Conservation (phyloP, 2,113 vertebrate species). For the Sapayoa aenigma region DNA sequence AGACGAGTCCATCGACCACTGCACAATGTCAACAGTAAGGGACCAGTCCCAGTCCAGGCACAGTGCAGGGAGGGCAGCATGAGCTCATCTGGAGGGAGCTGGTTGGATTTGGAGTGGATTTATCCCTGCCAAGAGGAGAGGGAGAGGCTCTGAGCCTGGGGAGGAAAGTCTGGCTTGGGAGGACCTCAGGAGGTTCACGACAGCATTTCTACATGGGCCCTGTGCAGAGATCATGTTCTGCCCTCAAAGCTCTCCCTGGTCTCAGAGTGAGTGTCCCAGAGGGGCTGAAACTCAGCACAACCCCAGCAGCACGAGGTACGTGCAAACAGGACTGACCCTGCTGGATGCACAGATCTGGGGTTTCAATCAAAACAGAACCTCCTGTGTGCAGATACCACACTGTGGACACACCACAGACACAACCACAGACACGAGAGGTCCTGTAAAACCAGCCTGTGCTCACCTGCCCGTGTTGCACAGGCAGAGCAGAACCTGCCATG, state of each 20-base stretch:
- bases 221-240: not conserved
- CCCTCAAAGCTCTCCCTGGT: not conserved
- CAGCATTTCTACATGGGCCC: not conserved
- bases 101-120: not conserved
- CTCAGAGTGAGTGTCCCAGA: not conserved
- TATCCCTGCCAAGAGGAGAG: not conserved
- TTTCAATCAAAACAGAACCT: not conserved
- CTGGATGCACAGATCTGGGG: not conserved
- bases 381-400: rapidly evolving
- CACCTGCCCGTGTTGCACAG: rapidly evolving
- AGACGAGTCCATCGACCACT: slow-evolving; percentile 80
- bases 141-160: not conserved
- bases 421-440: not conserved
- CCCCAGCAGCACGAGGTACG: not conserved
- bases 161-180: not conserved
- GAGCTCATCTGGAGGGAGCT: not conserved
- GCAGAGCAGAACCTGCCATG: not conserved
- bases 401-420: not conserved
- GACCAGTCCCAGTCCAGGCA: not conserved
- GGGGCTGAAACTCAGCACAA: not conserved
- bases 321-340: too few species aligned
- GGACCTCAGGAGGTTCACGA: not conserved
- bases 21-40: slow-evolving; percentile 82
- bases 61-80: rapidly evolving
- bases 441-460: rapidly evolving